A percentile compares a stretch with the other conserved stretches of the same genome.
phyloP scores from a whole-genome alignment of 1,140 invertebrate species.

The Musca vetustissima region DNA sequence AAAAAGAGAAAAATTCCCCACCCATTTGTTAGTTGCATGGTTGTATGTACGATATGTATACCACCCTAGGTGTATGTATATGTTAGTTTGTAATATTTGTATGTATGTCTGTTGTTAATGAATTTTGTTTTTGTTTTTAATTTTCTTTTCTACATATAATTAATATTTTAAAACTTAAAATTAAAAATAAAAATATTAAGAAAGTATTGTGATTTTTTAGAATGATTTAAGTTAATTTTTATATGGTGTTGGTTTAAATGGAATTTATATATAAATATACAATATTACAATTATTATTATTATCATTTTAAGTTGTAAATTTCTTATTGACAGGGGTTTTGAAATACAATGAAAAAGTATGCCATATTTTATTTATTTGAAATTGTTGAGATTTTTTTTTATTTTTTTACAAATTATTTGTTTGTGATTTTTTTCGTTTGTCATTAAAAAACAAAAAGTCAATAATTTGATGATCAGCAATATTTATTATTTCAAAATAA shows the following conservation, averaged over 20 bases:
- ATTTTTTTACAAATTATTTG: background rate
- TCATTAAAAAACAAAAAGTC: too few species aligned
- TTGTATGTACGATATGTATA: conserved; percentile 14
- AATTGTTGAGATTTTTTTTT: background rate
- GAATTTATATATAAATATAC: too few species aligned
- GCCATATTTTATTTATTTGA: background rate
- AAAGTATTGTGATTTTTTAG: conserved; percentile 11
- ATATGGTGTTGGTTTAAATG: conserved; percentile 6
- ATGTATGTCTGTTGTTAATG: background rate
- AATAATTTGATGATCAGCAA: too few species aligned
- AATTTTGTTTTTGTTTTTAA: background rate
- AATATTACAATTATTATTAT: too few species aligned
- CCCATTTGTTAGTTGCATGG: background rate
- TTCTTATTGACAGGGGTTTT: too few species aligned
- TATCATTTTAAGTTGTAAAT: too few species aligned
- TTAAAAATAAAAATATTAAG: background rate
- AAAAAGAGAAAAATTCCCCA: conserved; percentile 5
- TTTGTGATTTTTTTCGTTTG: too few species aligned
- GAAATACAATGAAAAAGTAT: background rate
- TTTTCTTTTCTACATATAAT: background rate
- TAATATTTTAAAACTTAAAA: background rate
- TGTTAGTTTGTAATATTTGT: background rate
- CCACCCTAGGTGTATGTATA: background rate
- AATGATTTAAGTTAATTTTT: conserved; percentile 7
- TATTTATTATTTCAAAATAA: too few species aligned